Evolutionary conservation across 2,888 invertebrate genomes (phyloP).

Genomic region (Xestia rhomboidea): DNA sequence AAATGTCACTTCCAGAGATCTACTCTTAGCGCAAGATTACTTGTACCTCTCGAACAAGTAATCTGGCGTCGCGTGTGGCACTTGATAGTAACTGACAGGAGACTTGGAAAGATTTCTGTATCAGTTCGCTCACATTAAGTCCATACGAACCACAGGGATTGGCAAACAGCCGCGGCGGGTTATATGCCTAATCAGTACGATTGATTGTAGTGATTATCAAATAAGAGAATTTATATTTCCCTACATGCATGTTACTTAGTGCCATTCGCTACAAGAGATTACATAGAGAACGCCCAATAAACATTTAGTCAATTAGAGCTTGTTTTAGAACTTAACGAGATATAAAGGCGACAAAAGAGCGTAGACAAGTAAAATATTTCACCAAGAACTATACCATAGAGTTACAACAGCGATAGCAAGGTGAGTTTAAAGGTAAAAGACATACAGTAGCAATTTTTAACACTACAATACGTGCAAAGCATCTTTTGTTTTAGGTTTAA

Average conservation of each 20-base stretch:
- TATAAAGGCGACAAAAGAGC: background rate
- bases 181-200: too few species aligned
- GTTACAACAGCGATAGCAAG: too few species aligned
- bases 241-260: too few species aligned
- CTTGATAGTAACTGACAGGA: background rate
- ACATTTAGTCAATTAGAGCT: background rate
- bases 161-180: background rate
- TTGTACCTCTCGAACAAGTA: background rate
- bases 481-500: too few species aligned
- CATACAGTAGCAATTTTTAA: too few species aligned
- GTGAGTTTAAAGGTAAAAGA: too few species aligned
- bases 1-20: background rate
- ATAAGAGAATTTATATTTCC: background rate
- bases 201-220: background rate
- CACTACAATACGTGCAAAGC: too few species aligned
- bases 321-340: conserved; percentile 1
- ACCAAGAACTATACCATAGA: background rate
- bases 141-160: background rate
- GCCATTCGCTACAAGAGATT: background rate
- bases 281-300: background rate
- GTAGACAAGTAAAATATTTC: conserved; percentile 1
- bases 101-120: background rate
- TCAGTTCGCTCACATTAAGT: background rate
- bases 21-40: background rate
- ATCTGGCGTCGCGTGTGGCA: background rate